Conservation (phyloP, 2,888 invertebrate species). For the Leptogaster cylindrica region DNA sequence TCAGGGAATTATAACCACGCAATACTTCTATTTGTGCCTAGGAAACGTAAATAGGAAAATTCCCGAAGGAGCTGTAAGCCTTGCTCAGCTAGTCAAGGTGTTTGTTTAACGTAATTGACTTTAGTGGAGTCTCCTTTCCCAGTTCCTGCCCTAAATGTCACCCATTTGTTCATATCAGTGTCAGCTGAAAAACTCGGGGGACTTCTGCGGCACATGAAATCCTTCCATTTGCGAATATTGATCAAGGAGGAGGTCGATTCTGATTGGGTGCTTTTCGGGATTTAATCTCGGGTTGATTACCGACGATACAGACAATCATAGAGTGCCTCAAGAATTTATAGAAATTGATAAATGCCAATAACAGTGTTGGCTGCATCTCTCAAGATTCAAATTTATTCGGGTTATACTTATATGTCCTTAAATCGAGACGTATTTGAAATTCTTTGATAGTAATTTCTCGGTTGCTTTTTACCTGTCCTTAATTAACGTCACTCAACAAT, state of each 20-base stretch:
- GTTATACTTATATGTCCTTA: too few species aligned
- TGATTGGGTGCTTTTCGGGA: not conserved
- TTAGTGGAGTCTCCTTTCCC: not conserved
- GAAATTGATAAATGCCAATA: too few species aligned
- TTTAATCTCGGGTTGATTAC: not conserved
- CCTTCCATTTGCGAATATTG: not conserved
- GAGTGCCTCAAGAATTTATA: too few species aligned
- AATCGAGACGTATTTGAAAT: too few species aligned
- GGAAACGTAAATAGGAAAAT: not conserved
- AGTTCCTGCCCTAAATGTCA: constrained; percentile 19
- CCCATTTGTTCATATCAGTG: constrained; percentile 36
- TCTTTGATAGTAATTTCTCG: too few species aligned
- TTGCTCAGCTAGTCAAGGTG: constrained; percentile 24
- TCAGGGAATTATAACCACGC: not conserved
- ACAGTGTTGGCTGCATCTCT: too few species aligned
- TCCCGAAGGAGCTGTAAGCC: constrained; percentile 11
- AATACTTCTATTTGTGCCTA: not conserved
- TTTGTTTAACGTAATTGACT: constrained; percentile 20
- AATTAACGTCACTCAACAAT: too few species aligned
- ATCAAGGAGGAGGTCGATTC: constrained; percentile 4
- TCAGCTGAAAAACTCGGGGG: constrained; percentile 9
- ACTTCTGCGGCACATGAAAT: not conserved
- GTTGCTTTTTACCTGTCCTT: too few species aligned
- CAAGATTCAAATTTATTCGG: too few species aligned
- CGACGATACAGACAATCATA: too few species aligned